Evolutionary conservation across 2,888 invertebrate genomes (phyloP).

Genomic region (Coleophora deauratella): DNA sequence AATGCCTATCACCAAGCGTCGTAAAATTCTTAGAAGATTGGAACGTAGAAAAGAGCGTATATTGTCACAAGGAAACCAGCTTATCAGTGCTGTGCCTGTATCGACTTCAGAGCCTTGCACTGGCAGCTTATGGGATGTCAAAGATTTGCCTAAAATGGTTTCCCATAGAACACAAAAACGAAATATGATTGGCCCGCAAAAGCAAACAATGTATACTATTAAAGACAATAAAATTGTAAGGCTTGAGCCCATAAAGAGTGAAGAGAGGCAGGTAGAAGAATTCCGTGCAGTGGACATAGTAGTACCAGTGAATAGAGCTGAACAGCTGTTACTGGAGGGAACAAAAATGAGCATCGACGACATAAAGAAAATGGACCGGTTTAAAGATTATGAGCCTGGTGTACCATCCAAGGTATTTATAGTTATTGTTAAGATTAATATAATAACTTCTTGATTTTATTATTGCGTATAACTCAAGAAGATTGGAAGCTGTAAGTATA

Average conservation of each 20-base stretch:
- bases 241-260: slow-evolving; percentile 33
- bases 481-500: too few species aligned
- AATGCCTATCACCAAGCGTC: slow-evolving; percentile 52
- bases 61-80: slow-evolving; percentile 30
- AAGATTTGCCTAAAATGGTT: slow-evolving; percentile 27
- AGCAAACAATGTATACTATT: slow-evolving; percentile 63
- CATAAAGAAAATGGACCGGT: slow-evolving; percentile 67
- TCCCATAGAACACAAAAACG: slow-evolving; percentile 8
- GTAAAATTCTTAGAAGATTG: slow-evolving; percentile 61
- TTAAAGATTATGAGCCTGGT: slow-evolving; percentile 68
- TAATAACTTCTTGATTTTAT: too few species aligned
- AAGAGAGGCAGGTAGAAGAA: slow-evolving; percentile 22
- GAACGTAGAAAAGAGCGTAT: slow-evolving; percentile 54
- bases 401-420: slow-evolving; percentile 60
- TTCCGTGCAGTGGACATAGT: slow-evolving; percentile 50
- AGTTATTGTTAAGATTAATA: too few species aligned
- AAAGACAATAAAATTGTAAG: slow-evolving; percentile 65
- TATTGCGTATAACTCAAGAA: too few species aligned
- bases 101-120: slow-evolving; percentile 25
- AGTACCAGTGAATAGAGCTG: slow-evolving; percentile 46
- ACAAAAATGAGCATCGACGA: slow-evolving; percentile 67
- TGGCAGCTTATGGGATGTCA: slow-evolving; percentile 62
- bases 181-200: slow-evolving; percentile 38
- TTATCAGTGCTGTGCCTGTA: slow-evolving; percentile 20
- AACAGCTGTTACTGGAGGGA: slow-evolving; percentile 52